These are phyloP conservation scores for Plemyria rubiginata DNA, from an alignment of 2,888 invertebrate genomes.

Conservation along the genomic window DNA sequence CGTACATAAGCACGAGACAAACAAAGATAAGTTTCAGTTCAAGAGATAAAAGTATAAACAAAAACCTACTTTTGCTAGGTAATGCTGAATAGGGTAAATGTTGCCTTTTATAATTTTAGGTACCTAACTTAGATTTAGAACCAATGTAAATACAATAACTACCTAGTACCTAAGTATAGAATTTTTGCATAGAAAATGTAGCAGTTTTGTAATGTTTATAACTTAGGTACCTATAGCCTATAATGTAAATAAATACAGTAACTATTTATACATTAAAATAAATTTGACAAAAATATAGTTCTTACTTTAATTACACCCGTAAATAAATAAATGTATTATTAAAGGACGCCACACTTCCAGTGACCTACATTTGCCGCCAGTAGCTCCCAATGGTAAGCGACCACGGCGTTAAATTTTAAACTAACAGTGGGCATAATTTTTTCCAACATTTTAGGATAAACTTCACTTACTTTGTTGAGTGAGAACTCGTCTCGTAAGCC, in stretches of 20 bases:
- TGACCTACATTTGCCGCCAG: too few relatives aligned
- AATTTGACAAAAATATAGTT: conserved; percentile 51
- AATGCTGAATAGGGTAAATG: conserved; percentile 40
- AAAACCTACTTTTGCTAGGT: neutral
- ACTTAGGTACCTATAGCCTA: conserved; percentile 43
- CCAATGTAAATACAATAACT: conserved; percentile 36
- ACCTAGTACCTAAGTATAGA: conserved; percentile 9
- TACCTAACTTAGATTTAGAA: conserved; percentile 26
- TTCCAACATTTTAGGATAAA: too few relatives aligned
- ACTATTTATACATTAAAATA: conserved; percentile 78
- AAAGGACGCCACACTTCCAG: too few relatives aligned
- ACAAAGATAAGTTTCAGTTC: neutral
- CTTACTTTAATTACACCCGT: neutral
- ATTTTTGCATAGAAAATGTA: conserved; percentile 39
- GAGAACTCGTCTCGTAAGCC: too few relatives aligned
- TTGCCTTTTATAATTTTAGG: conserved; percentile 38
- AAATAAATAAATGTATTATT: too few relatives aligned
- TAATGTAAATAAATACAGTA: conserved; percentile 62
- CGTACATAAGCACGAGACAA: neutral
- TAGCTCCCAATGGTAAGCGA: too few relatives aligned
- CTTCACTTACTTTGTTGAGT: too few relatives aligned
- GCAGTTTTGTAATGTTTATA: conserved; percentile 71
- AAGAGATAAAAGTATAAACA: neutral
- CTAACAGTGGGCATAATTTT: too few relatives aligned
- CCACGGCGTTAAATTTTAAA: too few relatives aligned